Base-by-base conservation (phyloP, 2,113 vertebrate species). In the Callipepla californica region DNA sequence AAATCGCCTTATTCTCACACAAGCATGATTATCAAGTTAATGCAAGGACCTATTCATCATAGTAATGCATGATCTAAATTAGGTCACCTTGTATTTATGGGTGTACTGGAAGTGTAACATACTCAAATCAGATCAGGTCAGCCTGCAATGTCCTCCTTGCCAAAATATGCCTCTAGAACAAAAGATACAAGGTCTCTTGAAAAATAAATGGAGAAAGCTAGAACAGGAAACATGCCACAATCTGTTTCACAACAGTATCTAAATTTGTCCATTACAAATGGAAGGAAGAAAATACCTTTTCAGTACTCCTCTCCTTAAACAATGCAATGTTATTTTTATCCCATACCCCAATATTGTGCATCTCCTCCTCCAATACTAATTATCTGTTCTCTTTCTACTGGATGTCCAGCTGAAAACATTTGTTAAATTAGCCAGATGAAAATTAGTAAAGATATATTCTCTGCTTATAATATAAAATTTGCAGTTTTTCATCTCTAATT, bases 101-200 rank as follows among this genome's bases (percentile, higher is more conserved):
- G 21, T 86, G 61, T 85, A 69, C 82, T 88, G 59, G 62, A 89
- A 78, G 62, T 77, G 40, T 65, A 80, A 67, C 57, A 50, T 62
- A 69, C 83, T 92, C 62, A 61, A 13, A 86, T 89, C 53, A 93
- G 95, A 97, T 74, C 94, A 94, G 96, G 95, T 94, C 96, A 96
- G 61, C 63, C 73, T 3, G 18, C 77, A 65, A n/a, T 73, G 76
- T 87, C 90, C 75, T 85, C 69, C 57, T 90, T 90, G 47, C 61
- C 61, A 73, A 91, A 89, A 85, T 21, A 44, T 11, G 16, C 13
- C 34, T 78, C 51, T 67, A 79, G 48, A 93, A 40, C 14, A 74
- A n/a, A 23, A 73, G 44, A 58, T 36, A 48, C 3, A 67, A 55
- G 51, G 63, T 28, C 32, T 63, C 13, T 82, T 8, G 13, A 80